These are phyloP conservation scores for Netelia melanura DNA, from an alignment of 2,888 invertebrate species.

Conservation along the genomic window DNA sequence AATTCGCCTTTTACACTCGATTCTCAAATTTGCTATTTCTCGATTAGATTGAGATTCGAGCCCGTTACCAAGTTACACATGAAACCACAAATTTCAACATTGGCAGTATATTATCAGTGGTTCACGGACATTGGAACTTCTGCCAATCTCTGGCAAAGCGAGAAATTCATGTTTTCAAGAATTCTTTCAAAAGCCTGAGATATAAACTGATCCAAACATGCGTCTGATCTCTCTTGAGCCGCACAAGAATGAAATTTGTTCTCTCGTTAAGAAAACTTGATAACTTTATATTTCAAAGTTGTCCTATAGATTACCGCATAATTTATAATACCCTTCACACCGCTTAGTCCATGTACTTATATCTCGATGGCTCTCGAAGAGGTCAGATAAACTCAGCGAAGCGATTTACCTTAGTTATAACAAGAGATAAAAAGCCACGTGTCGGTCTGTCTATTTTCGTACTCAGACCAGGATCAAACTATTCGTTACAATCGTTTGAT, in stretches of 20 bases:
- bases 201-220: too few species aligned
- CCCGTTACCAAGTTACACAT: neutral
- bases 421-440: neutral
- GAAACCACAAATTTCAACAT: neutral
- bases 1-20: neutral
- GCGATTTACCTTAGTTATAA: neutral
- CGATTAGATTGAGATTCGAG: neutral
- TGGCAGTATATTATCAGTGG: constrained; percentile 42
- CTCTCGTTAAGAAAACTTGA: too few species aligned
- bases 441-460: neutral
- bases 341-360: too few species aligned
- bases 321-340: too few species aligned
- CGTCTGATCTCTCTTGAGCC: too few species aligned
- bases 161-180: neutral
- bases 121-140: constrained; percentile 41
- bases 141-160: constrained; percentile 17
- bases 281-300: too few species aligned
- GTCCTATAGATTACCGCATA: too few species aligned
- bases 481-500: constrained; percentile 27
- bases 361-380: too few species aligned
- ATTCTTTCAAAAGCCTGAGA: neutral
- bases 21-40: neutral
- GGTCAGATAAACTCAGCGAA: too few species aligned
- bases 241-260: too few species aligned
- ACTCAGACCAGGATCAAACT: neutral